A percentile compares a stretch with the other conserved stretches of the same genome.
Conservation (phyloP, 2,797 vertebrate genomes). For the Leucoraja ocellata region DNA sequence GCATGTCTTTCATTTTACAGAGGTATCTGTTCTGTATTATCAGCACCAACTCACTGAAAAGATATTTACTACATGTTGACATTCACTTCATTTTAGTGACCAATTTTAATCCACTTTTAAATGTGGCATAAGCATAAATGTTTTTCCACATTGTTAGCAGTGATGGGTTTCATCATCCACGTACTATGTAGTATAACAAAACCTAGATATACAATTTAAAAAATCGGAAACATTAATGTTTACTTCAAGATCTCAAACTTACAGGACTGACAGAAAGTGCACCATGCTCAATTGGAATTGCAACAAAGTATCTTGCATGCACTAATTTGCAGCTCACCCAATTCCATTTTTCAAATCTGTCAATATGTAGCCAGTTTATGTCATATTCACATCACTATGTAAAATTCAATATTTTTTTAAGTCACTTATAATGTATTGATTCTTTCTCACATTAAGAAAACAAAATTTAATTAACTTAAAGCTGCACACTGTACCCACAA, state of each 20-base stretch:
- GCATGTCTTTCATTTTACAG: not conserved
- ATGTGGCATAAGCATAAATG: not conserved
- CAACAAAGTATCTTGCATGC: not conserved
- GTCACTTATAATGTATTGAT: constrained; percentile 63
- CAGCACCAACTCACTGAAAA: not conserved
- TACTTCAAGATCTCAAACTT: constrained; percentile 17
- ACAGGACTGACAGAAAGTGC: not conserved
- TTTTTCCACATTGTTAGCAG: not conserved
- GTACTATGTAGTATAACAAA: not conserved
- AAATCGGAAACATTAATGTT: constrained; percentile 11
- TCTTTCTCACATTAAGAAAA: constrained; percentile 52
- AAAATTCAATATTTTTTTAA: constrained; percentile 41
- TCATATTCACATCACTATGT: constrained; percentile 61
- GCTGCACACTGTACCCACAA: not conserved
- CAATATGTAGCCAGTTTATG: constrained; percentile 62
- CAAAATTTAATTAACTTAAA: constrained; percentile 31
- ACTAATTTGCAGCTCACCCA: constrained; percentile 28
- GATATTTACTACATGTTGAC: constrained; percentile 27
- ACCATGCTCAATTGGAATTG: not conserved
- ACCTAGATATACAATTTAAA: not conserved
- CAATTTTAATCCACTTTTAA: constrained; percentile 19
- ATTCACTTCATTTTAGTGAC: constrained; percentile 13
- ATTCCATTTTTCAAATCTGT: constrained; percentile 30
- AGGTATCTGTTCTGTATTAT: constrained; percentile 29
- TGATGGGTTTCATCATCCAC: not conserved